Evolutionary conservation across 2,797 vertebrate genomes (phyloP), one percentile per base, ranked within the genome.

Genomic region (Coracias cyanogaster): DNA sequence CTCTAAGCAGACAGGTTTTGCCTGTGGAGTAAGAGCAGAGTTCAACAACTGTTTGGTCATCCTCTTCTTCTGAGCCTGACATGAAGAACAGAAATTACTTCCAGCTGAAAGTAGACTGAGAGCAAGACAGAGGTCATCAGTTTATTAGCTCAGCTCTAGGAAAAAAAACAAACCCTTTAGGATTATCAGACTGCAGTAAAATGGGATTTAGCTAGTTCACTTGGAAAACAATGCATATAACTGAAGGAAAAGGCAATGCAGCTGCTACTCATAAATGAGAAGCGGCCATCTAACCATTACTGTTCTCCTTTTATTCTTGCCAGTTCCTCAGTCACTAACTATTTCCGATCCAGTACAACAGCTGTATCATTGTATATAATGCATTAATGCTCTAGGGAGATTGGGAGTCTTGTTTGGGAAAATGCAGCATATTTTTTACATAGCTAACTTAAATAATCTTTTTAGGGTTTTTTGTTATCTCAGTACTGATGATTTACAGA

Each of bases 401-500:
- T 26, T 37, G 37, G 37, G 37, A 37, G 65, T 14, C 33, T 45
- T 66, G 62, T 89, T 94, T 79, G 29, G 29, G 37, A 95, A 39
- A 90, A 84, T 43, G 84, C 4, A 0, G 84, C 4, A 0, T 57
- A 87, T 51, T 87, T 80, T 37, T 74, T 83, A 95, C 84, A 57
- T n/a, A 81, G n/a, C 48, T 78, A 92, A 91, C 58, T 83, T 95
- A 95, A 95, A 95, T 72, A 91, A 85, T 86, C 43, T 28, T 61
- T 79, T 61, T 71, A 64, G 24, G 13, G 65, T 69, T 89, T 96
- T 96, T 87, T 86, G 58, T 96, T 89, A 94, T 95, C 92, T 96
- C 84, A 73, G 66, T 90, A 76, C 67, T 96, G 96, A 98, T 96
- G 97, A 97, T 94, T 96, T 97, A 97, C 97, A 98, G 97, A 98